These are phyloP conservation scores for Dinomys branickii DNA, from an alignment of 2,113 vertebrate species.

Conservation along the genomic window DNA sequence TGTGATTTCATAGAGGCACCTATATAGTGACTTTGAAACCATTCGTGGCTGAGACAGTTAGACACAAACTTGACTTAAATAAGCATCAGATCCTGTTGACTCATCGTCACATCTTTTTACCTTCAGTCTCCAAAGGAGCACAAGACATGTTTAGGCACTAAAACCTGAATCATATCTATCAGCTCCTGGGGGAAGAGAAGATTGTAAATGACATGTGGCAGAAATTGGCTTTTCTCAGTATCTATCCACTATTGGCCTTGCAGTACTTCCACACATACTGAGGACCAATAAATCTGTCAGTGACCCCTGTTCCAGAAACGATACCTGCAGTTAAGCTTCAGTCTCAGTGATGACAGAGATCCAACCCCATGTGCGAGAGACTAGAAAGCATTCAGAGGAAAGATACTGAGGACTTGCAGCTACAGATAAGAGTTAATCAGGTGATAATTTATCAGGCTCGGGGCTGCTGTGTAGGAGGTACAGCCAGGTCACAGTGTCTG, in stretches of 20 bases:
- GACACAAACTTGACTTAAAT: neutral
- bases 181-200: neutral
- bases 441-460: neutral
- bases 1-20: constrained; percentile 19
- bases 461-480: neutral
- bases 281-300: constrained; percentile 11
- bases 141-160: constrained; percentile 42
- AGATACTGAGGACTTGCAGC: neutral
- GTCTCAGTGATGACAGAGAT: neutral
- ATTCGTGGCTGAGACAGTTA: neutral
- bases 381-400: neutral
- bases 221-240: constrained; percentile 47
- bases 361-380: neutral
- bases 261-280: neutral
- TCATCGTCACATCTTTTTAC: neutral
- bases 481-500: neutral
- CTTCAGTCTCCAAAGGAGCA: constrained; percentile 55
- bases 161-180: constrained; percentile 7
- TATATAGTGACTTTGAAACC: constrained; percentile 7
- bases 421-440: neutral
- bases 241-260: constrained; percentile 41
- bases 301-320: constrained; percentile 42
- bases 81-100: neutral
- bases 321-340: neutral
- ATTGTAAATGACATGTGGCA: neutral